Conservation (phyloP, 2,113 vertebrate genomes). For the Apteryx mantelli region DNA sequence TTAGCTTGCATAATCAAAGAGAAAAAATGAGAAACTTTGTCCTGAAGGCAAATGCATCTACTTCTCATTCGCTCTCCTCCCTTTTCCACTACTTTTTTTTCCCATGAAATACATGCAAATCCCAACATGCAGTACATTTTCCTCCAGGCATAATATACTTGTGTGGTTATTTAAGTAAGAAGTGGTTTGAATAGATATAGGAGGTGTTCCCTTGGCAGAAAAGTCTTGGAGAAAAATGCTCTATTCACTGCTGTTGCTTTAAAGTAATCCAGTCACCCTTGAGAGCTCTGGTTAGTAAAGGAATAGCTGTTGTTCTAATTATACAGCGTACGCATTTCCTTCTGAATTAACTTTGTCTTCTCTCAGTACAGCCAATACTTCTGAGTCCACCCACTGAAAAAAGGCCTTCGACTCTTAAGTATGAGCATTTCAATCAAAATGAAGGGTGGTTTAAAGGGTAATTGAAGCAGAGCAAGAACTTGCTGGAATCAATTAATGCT, state of each 20-base stretch:
- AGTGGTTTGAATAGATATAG: constrained; percentile 20
- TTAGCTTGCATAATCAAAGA: constrained; percentile 50
- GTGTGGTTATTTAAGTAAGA: constrained; percentile 50
- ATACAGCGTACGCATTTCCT: neutral
- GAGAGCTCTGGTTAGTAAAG: neutral
- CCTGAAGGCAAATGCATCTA: constrained; percentile 59
- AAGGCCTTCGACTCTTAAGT: neutral
- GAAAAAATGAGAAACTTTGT: constrained; percentile 67
- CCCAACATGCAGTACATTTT: constrained; percentile 61
- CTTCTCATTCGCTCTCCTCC: constrained; percentile 57
- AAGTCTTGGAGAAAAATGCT: neutral
- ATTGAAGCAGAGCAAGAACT: neutral
- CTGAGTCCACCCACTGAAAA: neutral
- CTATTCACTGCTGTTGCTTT: neutral
- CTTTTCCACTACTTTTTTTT: constrained; percentile 63
- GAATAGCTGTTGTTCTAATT: neutral
- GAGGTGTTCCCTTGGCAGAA: neutral
- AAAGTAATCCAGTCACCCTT: neutral
- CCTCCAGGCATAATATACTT: constrained; percentile 60
- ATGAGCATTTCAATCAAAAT: neutral
- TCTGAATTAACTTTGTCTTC: neutral
- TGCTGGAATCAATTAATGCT: neutral
- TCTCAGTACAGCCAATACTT: neutral
- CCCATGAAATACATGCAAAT: constrained; percentile 69
- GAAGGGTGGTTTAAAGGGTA: neutral